These are phyloP conservation scores for Scaptomyza hsui DNA, from an alignment of 1,140 invertebrate species.

Conservation along the genomic window DNA sequence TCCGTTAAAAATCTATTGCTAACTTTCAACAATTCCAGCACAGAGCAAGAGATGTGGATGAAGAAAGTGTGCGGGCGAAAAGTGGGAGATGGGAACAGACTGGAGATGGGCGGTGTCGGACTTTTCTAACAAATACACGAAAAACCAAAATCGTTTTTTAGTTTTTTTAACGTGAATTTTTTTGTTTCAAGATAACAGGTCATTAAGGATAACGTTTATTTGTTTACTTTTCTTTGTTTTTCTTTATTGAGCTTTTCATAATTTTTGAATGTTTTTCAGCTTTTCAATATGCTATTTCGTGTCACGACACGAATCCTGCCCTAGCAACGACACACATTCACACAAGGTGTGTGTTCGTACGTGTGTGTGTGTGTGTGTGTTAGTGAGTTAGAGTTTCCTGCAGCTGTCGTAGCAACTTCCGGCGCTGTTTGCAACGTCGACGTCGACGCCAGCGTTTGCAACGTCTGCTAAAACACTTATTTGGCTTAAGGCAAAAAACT, in stretches of 20 bases:
- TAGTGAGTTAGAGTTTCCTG: slow-evolving; percentile 81
- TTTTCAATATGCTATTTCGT: neutral
- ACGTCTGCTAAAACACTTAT: slow-evolving; percentile 74
- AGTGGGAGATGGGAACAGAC: slow-evolving; percentile 23
- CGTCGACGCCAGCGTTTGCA: slow-evolving; percentile 30
- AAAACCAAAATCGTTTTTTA: too few species aligned
- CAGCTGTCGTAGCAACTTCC: slow-evolving; percentile 80
- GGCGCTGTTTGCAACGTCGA: slow-evolving; percentile 58
- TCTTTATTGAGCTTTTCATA: too few species aligned
- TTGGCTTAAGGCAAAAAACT: slow-evolving; percentile 80
- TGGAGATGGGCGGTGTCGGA: too few species aligned
- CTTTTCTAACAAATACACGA: too few species aligned
- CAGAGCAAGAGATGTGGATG: slow-evolving; percentile 6
- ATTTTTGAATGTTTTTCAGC: neutral
- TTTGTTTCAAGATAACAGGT: neutral
- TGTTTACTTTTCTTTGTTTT: too few species aligned
- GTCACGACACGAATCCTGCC: neutral
- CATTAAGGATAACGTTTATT: too few species aligned
- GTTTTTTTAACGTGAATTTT: too few species aligned
- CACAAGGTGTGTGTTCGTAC: slow-evolving; percentile 25
- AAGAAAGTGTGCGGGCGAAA: neutral
- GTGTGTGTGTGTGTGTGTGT: slow-evolving; percentile 62
- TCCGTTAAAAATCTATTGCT: slow-evolving; percentile 82
- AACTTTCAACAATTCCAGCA: slow-evolving; percentile 77
- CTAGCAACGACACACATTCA: slow-evolving; percentile 4